Conservation (phyloP, 2,888 invertebrate species). For the Automeris io region DNA sequence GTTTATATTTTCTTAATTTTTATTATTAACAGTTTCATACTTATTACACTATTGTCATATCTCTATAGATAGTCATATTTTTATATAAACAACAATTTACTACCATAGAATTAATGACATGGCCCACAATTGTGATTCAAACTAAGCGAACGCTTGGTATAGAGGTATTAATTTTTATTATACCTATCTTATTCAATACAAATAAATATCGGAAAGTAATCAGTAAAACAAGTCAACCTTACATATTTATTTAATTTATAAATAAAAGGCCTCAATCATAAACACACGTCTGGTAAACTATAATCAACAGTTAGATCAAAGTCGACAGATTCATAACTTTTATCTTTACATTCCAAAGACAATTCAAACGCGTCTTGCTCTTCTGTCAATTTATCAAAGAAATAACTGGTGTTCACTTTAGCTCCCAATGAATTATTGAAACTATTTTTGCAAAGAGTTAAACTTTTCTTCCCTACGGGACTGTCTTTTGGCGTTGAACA, state of each 20-base stretch:
- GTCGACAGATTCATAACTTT: constrained; percentile 36
- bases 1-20: too few relatives aligned
- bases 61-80: too few relatives aligned
- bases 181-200: too few relatives aligned
- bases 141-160: too few relatives aligned
- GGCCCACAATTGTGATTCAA: too few relatives aligned
- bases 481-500: constrained; percentile 61
- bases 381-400: constrained; percentile 67
- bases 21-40: too few relatives aligned
- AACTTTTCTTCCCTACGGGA: constrained; percentile 27
- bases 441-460: constrained; percentile 24
- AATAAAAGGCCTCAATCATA: constrained; percentile 21
- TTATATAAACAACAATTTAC: too few relatives aligned
- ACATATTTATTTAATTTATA: background rate
- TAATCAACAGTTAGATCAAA: constrained; percentile 48
- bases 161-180: too few relatives aligned
- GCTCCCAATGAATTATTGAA: constrained; percentile 28
- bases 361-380: constrained; percentile 80
- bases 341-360: constrained; percentile 64
- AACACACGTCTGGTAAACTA: constrained; percentile 48
- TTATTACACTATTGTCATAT: too few relatives aligned
- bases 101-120: too few relatives aligned
- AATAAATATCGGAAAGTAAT: too few relatives aligned
- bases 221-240: background rate
- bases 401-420: constrained; percentile 66